These are phyloP conservation scores for Distichodus sexfasciatus DNA, from an alignment of 2,797 vertebrate genomes.

Conservation along the genomic window DNA sequence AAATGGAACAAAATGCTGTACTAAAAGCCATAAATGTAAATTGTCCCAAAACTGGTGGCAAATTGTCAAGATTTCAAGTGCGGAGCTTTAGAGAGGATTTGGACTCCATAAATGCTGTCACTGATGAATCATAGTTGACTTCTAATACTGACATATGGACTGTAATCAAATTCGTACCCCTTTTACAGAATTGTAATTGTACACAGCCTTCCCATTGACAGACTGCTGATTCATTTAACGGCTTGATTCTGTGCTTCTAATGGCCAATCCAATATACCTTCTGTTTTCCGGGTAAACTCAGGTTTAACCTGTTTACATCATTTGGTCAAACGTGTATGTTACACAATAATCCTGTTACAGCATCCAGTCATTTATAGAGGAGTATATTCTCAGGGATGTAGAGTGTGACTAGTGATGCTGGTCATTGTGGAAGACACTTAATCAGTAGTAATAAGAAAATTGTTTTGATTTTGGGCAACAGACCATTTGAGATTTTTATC, in stretches of 20 bases:
- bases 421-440: background rate
- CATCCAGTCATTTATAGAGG: conserved; percentile 14
- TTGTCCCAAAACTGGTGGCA: too few species aligned
- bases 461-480: background rate
- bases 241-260: conserved; percentile 39
- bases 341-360: conserved; percentile 29
- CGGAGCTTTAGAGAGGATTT: background rate
- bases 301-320: conserved; percentile 33
- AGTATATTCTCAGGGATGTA: background rate
- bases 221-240: conserved; percentile 40
- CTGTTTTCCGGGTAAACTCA: background rate
- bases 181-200: conserved; percentile 31
- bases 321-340: conserved; percentile 8
- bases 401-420: background rate
- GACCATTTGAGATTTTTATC: too few species aligned
- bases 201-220: conserved; percentile 39
- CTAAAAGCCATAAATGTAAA: too few species aligned
- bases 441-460: background rate
- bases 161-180: conserved; percentile 33
- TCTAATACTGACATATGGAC: conserved; percentile 19
- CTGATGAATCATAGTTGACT: background rate
- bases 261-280: conserved; percentile 40
- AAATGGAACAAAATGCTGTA: too few species aligned
- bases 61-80: too few species aligned
- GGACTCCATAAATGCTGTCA: background rate